Percentiles rank a stretch among this genome's conserved stretches.
Conservation (phyloP, 1,140 invertebrate species). For the Drosophila paulistorum region DNA sequence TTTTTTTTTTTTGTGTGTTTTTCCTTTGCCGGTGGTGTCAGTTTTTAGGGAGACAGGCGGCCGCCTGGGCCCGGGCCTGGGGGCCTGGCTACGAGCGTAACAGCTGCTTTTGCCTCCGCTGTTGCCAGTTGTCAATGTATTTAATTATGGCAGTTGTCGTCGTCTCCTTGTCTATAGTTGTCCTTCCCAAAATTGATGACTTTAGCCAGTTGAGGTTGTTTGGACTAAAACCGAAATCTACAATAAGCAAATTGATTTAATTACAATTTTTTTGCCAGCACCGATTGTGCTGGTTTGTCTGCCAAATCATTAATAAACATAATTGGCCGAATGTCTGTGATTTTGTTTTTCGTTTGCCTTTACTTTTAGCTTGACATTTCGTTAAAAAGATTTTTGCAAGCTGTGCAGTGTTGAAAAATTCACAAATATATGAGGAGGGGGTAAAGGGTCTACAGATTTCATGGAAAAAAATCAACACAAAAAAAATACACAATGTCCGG, state of each 20-base stretch:
- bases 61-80: slow-evolving; percentile 3
- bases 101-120: not conserved
- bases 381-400: slow-evolving; percentile 30
- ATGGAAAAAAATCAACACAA: not conserved
- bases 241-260: not conserved
- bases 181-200: not conserved
- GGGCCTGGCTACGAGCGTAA: slow-evolving; percentile 3
- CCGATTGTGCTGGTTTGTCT: slow-evolving; percentile 36
- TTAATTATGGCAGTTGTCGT: slow-evolving; percentile 5
- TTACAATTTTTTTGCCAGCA: not conserved
- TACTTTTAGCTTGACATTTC: slow-evolving; percentile 23
- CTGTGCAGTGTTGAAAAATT: slow-evolving; percentile 43
- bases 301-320: not conserved
- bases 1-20: not conserved
- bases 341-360: not conserved
- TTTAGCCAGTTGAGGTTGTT: not conserved
- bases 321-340: not conserved
- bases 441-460: slow-evolving; percentile 17
- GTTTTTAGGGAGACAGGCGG: not conserved
- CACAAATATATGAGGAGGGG: not conserved
- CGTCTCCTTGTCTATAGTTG: slow-evolving; percentile 5
- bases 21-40: not conserved
- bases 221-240: not conserved
- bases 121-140: not conserved
- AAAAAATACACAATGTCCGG: not conserved